phyloP scores from a whole-genome alignment of 2,797 vertebrate genomes.

The Betta splendens region DNA sequence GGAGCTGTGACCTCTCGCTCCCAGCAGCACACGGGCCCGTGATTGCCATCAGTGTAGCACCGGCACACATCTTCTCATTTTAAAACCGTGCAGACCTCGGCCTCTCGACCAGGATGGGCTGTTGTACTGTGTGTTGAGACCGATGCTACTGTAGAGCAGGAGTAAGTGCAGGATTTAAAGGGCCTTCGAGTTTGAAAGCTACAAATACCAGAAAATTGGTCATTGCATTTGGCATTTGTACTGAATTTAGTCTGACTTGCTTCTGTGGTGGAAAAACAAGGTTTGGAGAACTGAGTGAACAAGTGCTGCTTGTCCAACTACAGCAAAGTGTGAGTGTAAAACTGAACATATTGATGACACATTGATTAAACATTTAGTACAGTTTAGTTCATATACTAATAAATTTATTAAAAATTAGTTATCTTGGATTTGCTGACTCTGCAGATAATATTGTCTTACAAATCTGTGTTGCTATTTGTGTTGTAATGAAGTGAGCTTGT shows the following conservation, averaged over 20 bases:
- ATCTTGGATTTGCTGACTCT: constrained; percentile 43
- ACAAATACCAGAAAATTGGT: constrained; percentile 20
- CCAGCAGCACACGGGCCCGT: background rate
- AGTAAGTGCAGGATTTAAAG: constrained; percentile 15
- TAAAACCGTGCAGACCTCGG: background rate
- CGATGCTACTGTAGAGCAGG: background rate
- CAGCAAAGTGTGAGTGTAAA: too few species aligned
- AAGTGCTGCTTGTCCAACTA: background rate
- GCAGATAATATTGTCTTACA: constrained; percentile 18
- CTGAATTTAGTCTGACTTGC: background rate
- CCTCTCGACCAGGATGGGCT: background rate
- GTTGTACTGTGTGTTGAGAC: background rate
- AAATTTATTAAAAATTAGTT: too few species aligned
- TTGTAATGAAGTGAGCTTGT: constrained; percentile 64
- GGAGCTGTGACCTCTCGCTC: constrained; percentile 12
- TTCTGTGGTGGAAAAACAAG: constrained; percentile 8
- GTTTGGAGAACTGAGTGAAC: constrained; percentile 10
- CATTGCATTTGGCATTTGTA: constrained; percentile 11
- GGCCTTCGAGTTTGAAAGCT: constrained; percentile 9
- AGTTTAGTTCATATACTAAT: too few species aligned
- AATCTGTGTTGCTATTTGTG: constrained; percentile 8
- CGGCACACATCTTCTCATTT: background rate
- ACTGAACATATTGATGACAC: too few species aligned
- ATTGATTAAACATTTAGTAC: too few species aligned
- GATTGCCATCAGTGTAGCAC: background rate